Evolutionary conservation across 2,797 vertebrate genomes (phyloP), one percentile per base, ranked within the genome.

Genomic region (Carcharodon carcharias): DNA sequence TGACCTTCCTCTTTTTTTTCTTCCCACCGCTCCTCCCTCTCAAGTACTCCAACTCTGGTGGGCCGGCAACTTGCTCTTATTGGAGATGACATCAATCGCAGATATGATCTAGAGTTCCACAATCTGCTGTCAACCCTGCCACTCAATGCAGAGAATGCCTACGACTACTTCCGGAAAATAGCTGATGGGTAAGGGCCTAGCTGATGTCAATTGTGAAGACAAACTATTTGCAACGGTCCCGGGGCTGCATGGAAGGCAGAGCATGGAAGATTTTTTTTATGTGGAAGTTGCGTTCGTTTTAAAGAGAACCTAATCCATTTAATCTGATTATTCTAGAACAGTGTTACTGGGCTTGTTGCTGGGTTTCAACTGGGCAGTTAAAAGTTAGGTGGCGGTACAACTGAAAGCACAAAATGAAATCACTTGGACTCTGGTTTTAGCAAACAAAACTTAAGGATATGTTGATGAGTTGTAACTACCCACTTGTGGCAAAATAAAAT

Each of bases 61-160:
- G 98, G 98, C 0, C 97, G 97, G 91, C 98, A 98, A 96, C 96
- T 98, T 54, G 98, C 98, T 96, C 67, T 97, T 96, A 98, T 98
- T 0, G 98, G 98, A 0, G 98, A 98, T 0, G 98, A 98, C 97
- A 98, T 98, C 94, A 98, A 98, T 96, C 54, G 93, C 92, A 97
- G 98, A 96, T 98, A 98, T 0, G 97, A 98, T 2, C 9, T 96
- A 0, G 98, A 98, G 94, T 98, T 98, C 96, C 96, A 96, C 95
- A 12, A 54, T 96, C 97, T 98, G 96, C 96, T 98, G 69, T 97
- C 97, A 67, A 96, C 88, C 56, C 96, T 98, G 96, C 97, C 98
- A 96, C 98, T 97, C 65, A 98, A 97, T 0, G 96, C 87, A 0
- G 97, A 96, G 0, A 98, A 98, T 0, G 98, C 97, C 96, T 98